Conservation (phyloP, 2,888 invertebrate genomes). For the Colostygia pectinataria region DNA sequence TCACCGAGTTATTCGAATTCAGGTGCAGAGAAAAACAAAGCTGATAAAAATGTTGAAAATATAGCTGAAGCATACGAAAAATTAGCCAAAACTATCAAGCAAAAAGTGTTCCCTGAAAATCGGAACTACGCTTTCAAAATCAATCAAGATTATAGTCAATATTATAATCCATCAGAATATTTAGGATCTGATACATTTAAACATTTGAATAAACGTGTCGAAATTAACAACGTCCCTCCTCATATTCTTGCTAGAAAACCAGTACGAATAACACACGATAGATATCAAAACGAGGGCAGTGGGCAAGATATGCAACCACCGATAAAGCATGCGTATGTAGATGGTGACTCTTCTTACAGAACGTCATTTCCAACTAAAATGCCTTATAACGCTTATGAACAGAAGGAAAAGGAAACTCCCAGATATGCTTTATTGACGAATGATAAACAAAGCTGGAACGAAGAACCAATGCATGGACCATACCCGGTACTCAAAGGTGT, state of each 20-base stretch:
- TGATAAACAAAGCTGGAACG: slow-evolving; percentile 36
- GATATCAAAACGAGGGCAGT: slow-evolving; percentile 7
- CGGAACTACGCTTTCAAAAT: slow-evolving; percentile 44
- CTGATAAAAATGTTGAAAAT: slow-evolving; percentile 34
- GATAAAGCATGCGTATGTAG: slow-evolving; percentile 2
- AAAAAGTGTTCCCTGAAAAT: slow-evolving; percentile 50
- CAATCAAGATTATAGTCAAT: slow-evolving; percentile 42
- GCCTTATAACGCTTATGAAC: slow-evolving; percentile 29
- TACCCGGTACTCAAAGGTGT: slow-evolving; percentile 10
- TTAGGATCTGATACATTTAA: slow-evolving; percentile 18
- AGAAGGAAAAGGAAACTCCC: slow-evolving; percentile 32
- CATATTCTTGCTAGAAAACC: slow-evolving; percentile 14
- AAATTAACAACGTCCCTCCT: neutral
- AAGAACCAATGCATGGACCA: slow-evolving; percentile 10
- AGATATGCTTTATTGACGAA: slow-evolving; percentile 34
- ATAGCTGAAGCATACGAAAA: slow-evolving; percentile 45
- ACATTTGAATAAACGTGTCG: slow-evolving; percentile 12
- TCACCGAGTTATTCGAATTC: neutral
- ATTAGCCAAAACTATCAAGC: slow-evolving; percentile 49
- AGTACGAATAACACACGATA: slow-evolving; percentile 3
- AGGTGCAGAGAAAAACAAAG: neutral
- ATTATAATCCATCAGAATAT: slow-evolving; percentile 33
- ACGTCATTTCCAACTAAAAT: slow-evolving; percentile 34
- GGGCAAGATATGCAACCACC: neutral
- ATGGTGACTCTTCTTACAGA: slow-evolving; percentile 31